Base-by-base conservation (phyloP, 1,140 invertebrate species). In the Zophobas morio region DNA sequence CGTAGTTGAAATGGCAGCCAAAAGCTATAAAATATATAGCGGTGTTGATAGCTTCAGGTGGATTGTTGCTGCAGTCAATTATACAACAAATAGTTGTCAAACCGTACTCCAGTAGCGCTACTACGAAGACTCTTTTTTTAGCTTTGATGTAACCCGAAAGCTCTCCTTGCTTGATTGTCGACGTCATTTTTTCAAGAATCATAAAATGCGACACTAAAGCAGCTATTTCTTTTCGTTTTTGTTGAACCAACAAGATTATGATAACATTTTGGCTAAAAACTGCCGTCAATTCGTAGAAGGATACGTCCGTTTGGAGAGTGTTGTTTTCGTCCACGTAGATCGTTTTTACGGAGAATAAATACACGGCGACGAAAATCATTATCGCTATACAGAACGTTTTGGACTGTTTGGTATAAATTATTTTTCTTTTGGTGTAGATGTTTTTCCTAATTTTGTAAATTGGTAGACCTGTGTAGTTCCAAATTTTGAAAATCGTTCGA, bases 381-480 rank as follows among this genome's bases (percentile, higher is more conserved):
- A 73, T 54, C 1, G 35, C 49, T n/a, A 36, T 2, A 56, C 37
- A 54, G 40, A 39, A 73, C n/a, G 8, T 32, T 54, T 6, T 35
- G 34, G 71, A 51, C 3, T 37, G n/a, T 33, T 39, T 35, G 49
- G 35, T 37, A 51, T 1, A 36, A 49, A 72, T 47, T 72, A 51
- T 35, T 72, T 72, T 53, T 32, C n/a, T 32, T 35, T 72, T 1
- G 1, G 47, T 35, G 36, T 56, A 1, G 1, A 36, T 34, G 37
- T 37, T 34, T 6, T 60, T 60, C 37, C 37, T 39, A 36, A 60
- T 32, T 51, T 40, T 1, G 35, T 20, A 49, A n/a, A 72, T 40
- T 20, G 70, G 70, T 34, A 72, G 35, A 8, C 33, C 70, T 51
- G 70, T 72, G 35, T 51, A 72, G 35, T 72, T 72, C 70, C 70